Base-by-base conservation (phyloP, 2,797 vertebrate genomes). In the Sternotherus odoratus region DNA sequence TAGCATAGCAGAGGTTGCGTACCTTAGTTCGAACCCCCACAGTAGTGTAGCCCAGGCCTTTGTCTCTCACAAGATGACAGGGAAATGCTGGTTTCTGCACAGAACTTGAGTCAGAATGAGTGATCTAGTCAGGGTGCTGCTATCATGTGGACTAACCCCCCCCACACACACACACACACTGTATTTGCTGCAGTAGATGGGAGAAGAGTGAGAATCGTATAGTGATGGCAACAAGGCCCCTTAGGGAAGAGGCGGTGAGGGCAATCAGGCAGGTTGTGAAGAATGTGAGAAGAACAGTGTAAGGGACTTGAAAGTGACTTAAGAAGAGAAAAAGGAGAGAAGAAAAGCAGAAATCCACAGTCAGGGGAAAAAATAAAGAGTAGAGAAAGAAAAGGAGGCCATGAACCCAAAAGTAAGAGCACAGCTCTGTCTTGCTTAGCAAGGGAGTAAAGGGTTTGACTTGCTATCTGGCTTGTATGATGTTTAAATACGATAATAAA, bases 141-240 rank as follows among this genome's bases (percentile, higher is more conserved):
- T n/a, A 30, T 63, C 17, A 17, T 19, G 60, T 33, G 33, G 79
- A 82, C 6, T 77, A 56, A 2, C 9, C 78, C 79, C 43, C 36
- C 10, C 11, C 19, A 8, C 36, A 3, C 33, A 30, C 56, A 15
- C n/a, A 6, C 48, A 16, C n/a, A 1, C 43, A 90, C 79, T 30
- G 57, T 30, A 30, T 30, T 92, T 88, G 77, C 26, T 72, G 69
- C 39, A 43, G 69, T 11, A 43, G 21, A 39, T 72, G 39, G 23
- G 39, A 69, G 66, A 95, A 94, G 95, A 36, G 79, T 49, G 84
- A 94, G 92, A 93, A 92, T 82, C 82, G 36, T 93, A 93, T 85
- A 82, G 46, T 50, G 86, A 90, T 84, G 88, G 88, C 86, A 89
- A 91, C 50, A 90, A 82, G 75, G 17, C 36, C 69, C 39, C 39